These are phyloP conservation scores for Calonectris borealis DNA, from an alignment of 2,113 vertebrate species.

Conservation along the genomic window DNA sequence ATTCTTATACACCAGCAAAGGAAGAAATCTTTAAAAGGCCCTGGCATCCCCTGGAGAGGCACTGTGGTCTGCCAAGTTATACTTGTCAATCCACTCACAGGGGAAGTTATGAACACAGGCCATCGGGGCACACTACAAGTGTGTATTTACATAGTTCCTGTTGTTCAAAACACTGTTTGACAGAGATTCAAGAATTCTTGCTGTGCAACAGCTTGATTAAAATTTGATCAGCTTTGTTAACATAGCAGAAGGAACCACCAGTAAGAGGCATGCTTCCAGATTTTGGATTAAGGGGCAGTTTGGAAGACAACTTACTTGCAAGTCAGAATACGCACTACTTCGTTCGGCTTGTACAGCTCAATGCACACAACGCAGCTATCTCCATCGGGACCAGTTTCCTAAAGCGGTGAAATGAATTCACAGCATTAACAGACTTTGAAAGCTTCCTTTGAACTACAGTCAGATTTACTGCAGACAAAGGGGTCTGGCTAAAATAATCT, in stretches of 20 bases:
- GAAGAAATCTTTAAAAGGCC: not conserved
- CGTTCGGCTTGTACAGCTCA: slow-evolving; percentile 85
- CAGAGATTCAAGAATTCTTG: not conserved
- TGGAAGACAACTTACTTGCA: slow-evolving; percentile 83
- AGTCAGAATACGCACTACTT: slow-evolving; percentile 88
- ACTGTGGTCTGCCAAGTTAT: not conserved
- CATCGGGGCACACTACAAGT: not conserved
- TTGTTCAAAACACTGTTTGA: not conserved
- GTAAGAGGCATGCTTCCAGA: not conserved
- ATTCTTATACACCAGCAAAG: not conserved
- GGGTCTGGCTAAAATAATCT: not conserved
- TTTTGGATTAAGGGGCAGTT: not conserved
- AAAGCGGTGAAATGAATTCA: not conserved
- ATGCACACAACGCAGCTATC: slow-evolving; percentile 90
- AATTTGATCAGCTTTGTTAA: not conserved
- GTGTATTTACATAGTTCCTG: not conserved
- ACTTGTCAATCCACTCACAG: not conserved
- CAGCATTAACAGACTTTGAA: not conserved
- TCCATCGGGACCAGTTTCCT: slow-evolving; percentile 83
- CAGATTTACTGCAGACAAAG: not conserved
- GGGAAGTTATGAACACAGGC: not conserved
- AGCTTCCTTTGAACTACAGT: not conserved
- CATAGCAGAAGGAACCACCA: not conserved
- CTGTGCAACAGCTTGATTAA: not conserved
- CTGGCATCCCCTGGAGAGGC: not conserved